Evolutionary conservation across 1,140 invertebrate genomes (phyloP).

Genomic region (Cyphomyrmex costatus): DNA sequence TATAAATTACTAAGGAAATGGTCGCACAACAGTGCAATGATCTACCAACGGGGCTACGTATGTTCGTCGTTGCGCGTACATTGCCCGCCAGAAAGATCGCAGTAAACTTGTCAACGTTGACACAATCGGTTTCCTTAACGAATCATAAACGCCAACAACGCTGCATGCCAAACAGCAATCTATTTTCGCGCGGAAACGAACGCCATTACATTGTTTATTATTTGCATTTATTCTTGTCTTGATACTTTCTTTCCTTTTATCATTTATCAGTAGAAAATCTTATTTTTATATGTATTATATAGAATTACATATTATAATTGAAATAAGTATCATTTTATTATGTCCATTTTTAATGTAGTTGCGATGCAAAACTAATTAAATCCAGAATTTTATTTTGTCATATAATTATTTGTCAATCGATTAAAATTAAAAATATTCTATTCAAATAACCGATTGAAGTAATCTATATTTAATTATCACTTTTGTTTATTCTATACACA

Average conservation of each 20-base stretch:
- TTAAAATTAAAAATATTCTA: neutral
- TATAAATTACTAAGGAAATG: conserved; percentile 29
- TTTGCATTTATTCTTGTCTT: neutral
- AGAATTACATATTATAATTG: neutral
- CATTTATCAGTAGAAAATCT: neutral
- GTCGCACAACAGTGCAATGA: conserved; percentile 2
- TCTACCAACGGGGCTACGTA: neutral
- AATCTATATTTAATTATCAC: neutral
- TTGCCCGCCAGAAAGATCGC: conserved; percentile 10
- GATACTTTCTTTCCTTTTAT: neutral
- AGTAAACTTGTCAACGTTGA: conserved; percentile 57
- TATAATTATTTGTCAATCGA: neutral
- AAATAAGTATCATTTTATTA: neutral
- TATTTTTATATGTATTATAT: neutral
- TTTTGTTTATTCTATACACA: neutral
- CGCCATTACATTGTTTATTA: neutral
- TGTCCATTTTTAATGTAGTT: neutral
- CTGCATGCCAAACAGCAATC: conserved; percentile 20
- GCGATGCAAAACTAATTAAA: neutral
- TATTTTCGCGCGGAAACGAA: conserved; percentile 13
- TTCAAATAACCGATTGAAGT: neutral
- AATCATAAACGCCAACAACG: conserved; percentile 38
- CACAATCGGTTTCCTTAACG: conserved; percentile 45
- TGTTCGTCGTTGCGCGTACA: conserved; percentile 3
- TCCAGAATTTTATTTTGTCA: neutral